These are phyloP conservation scores for Amphimedon queenslandica DNA, from an alignment of 37 sponge, comb jelly and placozoan species.

Conservation along the genomic window DNA sequence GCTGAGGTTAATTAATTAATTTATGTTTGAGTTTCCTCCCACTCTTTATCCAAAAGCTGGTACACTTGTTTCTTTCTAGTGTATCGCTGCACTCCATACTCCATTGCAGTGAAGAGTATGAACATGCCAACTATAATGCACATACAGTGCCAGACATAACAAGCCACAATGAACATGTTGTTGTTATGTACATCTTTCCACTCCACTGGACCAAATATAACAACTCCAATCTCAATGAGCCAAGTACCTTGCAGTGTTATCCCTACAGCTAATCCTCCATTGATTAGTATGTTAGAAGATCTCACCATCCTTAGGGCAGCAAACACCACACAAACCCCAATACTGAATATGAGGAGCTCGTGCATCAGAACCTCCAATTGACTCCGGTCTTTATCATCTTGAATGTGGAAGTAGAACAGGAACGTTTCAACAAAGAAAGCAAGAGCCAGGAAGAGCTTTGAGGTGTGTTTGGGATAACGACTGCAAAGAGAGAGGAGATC, in stretches of 20 bases:
- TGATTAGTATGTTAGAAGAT: constrained; percentile 37
- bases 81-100: not conserved
- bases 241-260: constrained; percentile 56
- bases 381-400: constrained; percentile 16
- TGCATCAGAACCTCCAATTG: constrained; percentile 32
- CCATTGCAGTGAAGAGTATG: not conserved
- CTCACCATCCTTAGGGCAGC: constrained; percentile 20
- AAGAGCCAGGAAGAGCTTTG: constrained; percentile 26
- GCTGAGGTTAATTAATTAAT: no score
- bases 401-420: constrained; percentile 47
- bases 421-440: constrained; percentile 49
- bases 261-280: constrained; percentile 16
- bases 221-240: constrained; percentile 47
- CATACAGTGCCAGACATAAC: not conserved
- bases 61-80: no score
- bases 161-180: not conserved
- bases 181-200: constrained; percentile 8
- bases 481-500: constrained; percentile 25
- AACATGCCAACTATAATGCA: not conserved
- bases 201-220: constrained; percentile 6
- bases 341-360: constrained; percentile 10
- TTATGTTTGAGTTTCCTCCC: no score
- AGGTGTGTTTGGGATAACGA: constrained; percentile 24
- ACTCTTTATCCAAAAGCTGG: no score
- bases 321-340: constrained; percentile 27